Conservation (phyloP, 1,140 invertebrate species). For the Neodiprion virginianus region DNA sequence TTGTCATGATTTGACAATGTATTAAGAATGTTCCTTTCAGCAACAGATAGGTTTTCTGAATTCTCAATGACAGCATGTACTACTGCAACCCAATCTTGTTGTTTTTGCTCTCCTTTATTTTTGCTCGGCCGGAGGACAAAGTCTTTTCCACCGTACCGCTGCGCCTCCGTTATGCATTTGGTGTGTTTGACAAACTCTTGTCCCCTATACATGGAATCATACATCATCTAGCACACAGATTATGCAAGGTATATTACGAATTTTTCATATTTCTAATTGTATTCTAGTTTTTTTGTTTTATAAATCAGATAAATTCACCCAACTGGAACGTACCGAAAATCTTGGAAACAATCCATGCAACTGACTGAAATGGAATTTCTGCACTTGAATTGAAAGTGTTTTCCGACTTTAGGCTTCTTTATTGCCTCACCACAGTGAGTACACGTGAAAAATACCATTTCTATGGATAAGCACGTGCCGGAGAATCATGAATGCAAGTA, state of each 20-base stretch:
- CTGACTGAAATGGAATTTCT: conserved; percentile 70
- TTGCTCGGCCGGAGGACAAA: conserved; percentile 74
- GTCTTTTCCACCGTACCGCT: conserved; percentile 88
- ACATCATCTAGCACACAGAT: conserved; percentile 16
- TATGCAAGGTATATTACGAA: conserved; percentile 17
- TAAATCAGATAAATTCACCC: conserved; percentile 19
- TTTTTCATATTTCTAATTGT: conserved; percentile 17
- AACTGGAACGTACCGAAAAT: conserved; percentile 74
- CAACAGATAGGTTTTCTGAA: conserved; percentile 62
- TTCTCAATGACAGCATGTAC: conserved; percentile 76
- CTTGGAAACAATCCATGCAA: conserved; percentile 92
- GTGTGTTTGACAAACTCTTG: conserved; percentile 83
- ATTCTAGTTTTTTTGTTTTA: not conserved
- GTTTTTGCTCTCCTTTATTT: conserved; percentile 91
- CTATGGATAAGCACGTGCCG: conserved; percentile 20
- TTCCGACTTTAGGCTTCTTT: conserved; percentile 91
- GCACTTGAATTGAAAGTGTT: conserved; percentile 81
- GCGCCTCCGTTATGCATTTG: conserved; percentile 91
- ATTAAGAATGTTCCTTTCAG: conserved; percentile 72
- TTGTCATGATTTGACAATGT: conserved; percentile 80
- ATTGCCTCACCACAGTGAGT: conserved; percentile 87
- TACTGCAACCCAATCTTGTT: conserved; percentile 87
- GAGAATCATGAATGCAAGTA: not conserved
- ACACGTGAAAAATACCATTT: conserved; percentile 93
- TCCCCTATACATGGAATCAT: conserved; percentile 63